Percentiles rank a stretch among this genome's conserved stretches.
These are phyloP conservation scores for Peromyscus californicus DNA, from an alignment of 2,113 vertebrate species.

Conservation along the genomic window DNA sequence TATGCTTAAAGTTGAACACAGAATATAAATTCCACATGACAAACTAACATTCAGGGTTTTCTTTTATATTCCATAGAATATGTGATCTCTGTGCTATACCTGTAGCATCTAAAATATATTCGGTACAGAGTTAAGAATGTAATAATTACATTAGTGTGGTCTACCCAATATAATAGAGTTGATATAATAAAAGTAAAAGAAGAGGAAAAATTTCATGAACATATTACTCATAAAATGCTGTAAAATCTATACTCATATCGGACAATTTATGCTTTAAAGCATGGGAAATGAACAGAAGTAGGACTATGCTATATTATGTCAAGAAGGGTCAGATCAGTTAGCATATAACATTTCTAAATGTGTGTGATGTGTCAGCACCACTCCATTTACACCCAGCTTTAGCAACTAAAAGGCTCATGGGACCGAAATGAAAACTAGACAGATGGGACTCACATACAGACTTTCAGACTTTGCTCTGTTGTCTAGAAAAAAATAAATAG, in stretches of 20 bases:
- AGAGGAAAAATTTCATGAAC: neutral
- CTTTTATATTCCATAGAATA: neutral
- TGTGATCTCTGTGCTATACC: neutral
- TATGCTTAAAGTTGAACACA: neutral
- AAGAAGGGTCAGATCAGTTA: neutral
- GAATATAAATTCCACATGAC: neutral
- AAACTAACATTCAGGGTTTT: neutral
- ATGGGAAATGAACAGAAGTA: neutral
- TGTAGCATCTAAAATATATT: neutral
- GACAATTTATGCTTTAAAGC: neutral
- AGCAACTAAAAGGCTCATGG: neutral
- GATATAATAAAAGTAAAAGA: slow-evolving; percentile 4
- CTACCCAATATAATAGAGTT: neutral
- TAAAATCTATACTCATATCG: neutral
- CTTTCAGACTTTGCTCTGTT: neutral
- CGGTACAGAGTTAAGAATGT: neutral
- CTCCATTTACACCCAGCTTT: neutral
- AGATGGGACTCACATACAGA: neutral
- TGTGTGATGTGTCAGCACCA: neutral
- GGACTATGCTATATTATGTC: neutral
- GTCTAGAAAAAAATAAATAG: slow-evolving; percentile 34
- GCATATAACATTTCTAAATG: neutral
- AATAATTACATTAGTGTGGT: neutral
- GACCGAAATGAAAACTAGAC: neutral
- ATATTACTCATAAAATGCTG: neutral